phyloP scores from a whole-genome alignment of 2,797 vertebrate genomes.

The Myripristis jacobus region DNA sequence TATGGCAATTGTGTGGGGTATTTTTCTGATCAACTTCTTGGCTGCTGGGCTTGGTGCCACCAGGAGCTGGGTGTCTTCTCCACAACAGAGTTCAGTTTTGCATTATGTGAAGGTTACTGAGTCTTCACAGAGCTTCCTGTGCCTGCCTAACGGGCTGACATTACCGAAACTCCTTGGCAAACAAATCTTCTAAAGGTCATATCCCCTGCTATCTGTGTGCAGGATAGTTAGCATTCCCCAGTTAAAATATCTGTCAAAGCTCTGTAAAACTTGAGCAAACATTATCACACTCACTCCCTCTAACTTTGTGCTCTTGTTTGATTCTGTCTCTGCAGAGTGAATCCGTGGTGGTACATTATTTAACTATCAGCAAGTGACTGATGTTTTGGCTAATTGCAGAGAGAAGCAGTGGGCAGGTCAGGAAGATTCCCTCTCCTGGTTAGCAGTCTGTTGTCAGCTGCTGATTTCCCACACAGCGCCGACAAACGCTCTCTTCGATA shows the following conservation, averaged over 20 bases:
- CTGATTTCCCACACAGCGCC: slow-evolving; percentile 75
- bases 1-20: slow-evolving; percentile 81
- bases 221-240: slow-evolving; percentile 30
- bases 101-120: slow-evolving; percentile 68
- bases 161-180: slow-evolving; percentile 44
- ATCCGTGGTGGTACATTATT: slow-evolving; percentile 61
- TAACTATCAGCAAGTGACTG: slow-evolving; percentile 67
- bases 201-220: slow-evolving; percentile 19
- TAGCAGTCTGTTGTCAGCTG: slow-evolving; percentile 68
- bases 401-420: slow-evolving; percentile 66
- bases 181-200: slow-evolving; percentile 36
- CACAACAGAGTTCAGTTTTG: slow-evolving; percentile 58
- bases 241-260: slow-evolving; percentile 24
- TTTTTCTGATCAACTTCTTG: slow-evolving; percentile 78
- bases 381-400: slow-evolving; percentile 70
- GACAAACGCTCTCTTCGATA: slow-evolving; percentile 73
- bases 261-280: slow-evolving; percentile 33
- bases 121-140: slow-evolving; percentile 27
- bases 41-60: slow-evolving; percentile 57
- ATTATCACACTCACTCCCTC: slow-evolving; percentile 36
- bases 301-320: slow-evolving; percentile 56
- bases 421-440: slow-evolving; percentile 69
- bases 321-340: slow-evolving; percentile 52
- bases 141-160: slow-evolving; percentile 26
- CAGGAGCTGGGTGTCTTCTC: slow-evolving; percentile 55